A percentile compares a stretch with the other conserved stretches of the same genome.
Evolutionary conservation across 2,113 vertebrate genomes (phyloP).

Genomic region (Pseudois nayaur): DNA sequence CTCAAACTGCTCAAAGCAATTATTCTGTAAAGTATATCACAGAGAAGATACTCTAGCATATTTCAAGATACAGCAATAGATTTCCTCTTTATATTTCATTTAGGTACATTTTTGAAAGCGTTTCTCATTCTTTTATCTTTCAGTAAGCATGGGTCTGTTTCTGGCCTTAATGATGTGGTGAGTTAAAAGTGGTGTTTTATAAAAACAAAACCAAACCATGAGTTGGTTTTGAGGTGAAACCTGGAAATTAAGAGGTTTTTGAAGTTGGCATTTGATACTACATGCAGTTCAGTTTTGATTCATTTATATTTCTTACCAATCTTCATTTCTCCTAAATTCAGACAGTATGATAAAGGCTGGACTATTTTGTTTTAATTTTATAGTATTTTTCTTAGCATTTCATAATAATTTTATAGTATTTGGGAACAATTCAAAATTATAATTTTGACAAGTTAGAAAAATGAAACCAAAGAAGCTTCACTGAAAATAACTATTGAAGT

Average conservation of each 20-base stretch:
- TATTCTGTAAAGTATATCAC: background rate
- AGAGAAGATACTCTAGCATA: background rate
- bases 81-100: background rate
- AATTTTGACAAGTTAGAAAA: background rate
- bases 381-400: background rate
- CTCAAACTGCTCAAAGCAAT: background rate
- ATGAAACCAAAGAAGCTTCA: background rate
- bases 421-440: background rate
- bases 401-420: background rate
- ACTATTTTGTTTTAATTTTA: constrained; percentile 6
- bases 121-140: constrained; percentile 8
- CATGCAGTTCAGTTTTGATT: background rate
- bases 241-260: background rate
- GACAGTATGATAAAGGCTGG: background rate
- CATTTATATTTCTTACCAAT: background rate
- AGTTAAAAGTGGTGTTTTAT: background rate
- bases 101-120: background rate
- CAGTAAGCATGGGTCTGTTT: background rate
- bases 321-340: background rate
- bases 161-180: background rate
- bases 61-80: background rate
- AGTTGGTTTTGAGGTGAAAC: background rate
- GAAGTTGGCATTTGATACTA: background rate
- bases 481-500: background rate
- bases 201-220: background rate